Evolutionary conservation across 2,113 vertebrate species (phyloP).

Genomic region (Penelope pileata): DNA sequence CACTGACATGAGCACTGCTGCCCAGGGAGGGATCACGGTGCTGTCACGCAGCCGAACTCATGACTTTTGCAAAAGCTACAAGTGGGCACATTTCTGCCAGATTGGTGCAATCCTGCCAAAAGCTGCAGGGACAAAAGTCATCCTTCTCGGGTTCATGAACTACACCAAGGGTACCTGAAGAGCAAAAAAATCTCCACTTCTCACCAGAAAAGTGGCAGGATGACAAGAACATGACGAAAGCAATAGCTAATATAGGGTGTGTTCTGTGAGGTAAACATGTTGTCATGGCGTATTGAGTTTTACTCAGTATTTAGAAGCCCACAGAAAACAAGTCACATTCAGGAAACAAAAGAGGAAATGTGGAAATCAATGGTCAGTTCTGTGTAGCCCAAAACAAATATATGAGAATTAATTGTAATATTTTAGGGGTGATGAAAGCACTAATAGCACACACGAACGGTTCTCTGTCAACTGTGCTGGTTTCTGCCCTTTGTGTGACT

Average conservation of each 20-base stretch:
- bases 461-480: background rate
- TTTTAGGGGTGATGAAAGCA: background rate
- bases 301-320: background rate
- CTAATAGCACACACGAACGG: background rate
- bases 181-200: background rate
- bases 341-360: constrained; percentile 7
- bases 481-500: background rate
- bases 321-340: background rate
- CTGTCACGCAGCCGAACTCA: constrained; percentile 3
- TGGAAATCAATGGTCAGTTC: background rate
- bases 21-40: background rate
- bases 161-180: background rate
- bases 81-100: background rate
- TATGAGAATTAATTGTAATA: background rate
- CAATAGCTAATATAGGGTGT: background rate
- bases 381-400: background rate
- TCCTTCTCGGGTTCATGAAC: background rate
- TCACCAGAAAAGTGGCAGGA: background rate
- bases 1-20: background rate
- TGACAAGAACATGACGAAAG: background rate
- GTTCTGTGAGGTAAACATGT: background rate
- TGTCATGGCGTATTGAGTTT: background rate
- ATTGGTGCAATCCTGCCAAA: constrained; percentile 3
- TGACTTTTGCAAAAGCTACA: background rate
- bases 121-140: background rate